Base-by-base conservation (phyloP, 2,113 vertebrate genomes). In the Toxotes jaculatrix region DNA sequence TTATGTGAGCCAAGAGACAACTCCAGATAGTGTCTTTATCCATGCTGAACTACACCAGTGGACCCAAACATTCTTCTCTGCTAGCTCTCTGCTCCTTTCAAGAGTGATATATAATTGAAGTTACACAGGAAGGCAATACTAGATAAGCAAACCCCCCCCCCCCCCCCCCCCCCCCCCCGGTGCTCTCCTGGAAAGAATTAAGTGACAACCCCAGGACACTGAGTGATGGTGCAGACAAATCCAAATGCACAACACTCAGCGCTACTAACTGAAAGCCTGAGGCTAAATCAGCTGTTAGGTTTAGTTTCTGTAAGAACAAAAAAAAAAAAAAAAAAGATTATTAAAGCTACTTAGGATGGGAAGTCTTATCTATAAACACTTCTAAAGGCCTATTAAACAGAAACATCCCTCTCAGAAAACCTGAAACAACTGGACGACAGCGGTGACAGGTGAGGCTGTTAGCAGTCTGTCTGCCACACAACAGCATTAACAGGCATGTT, bases 21-120 rank as follows among this genome's bases (percentile, higher is more conserved):
- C 38, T 42, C 23, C 27, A 27, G 72, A 66, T n/a, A 74, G 17
- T 32, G 60, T 81, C 63, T 80, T 49, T 9, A 56, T 68, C 55
- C 61, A 53, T 31, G 13, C 12, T 55, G 32, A 69, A 65, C 61
- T 66, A 67, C 19, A 6, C 8, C 32, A 12, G 11, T 17, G 13
- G 63, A 67, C 49, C 49, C 21, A 45, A 59, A 59, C 36, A 4
- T 70, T 27, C 31, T 34, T 49, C 77, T 68, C 32, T 61, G 31
- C 38, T 21, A 3, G 1, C 61, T 65, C 45, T 55, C 49, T 40
- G 74, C 53, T 72, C 45, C 55, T 72, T 16, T 77, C 63, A 62
- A 73, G 7, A 70, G 55, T 34, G 60, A 87, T 73, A 67, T 57
- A 83, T 84, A 76, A 87, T 73, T 81, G 74, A 88, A 56, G 2